Evolutionary conservation across 2,888 invertebrate genomes (phyloP), one percentile per base, ranked within the genome.

Genomic region (Dromius quadrimaculatus): DNA sequence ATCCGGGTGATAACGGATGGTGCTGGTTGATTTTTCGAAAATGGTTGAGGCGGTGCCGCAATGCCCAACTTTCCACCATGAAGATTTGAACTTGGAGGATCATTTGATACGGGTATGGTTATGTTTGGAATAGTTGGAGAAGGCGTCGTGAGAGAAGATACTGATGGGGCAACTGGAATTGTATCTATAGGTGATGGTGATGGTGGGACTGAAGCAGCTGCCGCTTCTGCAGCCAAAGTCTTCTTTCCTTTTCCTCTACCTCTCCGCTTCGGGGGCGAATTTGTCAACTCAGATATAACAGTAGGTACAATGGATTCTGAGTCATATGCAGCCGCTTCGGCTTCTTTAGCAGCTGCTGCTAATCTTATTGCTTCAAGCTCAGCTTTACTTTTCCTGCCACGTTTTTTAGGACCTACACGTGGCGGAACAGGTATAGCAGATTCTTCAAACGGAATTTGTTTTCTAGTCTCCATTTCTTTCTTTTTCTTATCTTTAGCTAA

Each of bases 1-100:
- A 89, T 87, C 74, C 88, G 83, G 5, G 88, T 88, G 47, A 89
- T 89, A 4, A 89, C 88, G 38, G 88, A 88, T 0, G 86, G 83
- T 28, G 85, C 83, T 1, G 84, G 82, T 71, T 81, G 81, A 38
- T 82, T 82, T 70, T 85, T 84, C 15, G 85, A 83, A 73, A 85
- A 86, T 2, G 85, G 82, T 74, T 85, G 85, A 1, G 85, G 85
- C 4, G 85, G 84, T 47, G 84, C 81, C 2, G 85, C 84, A 70
- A 84, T 80, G 36, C 82, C 79, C 71, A 82, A 78, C 72, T 80
- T 78, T 43, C 75, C 72, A 9, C 72, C 72, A 38, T 80, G 81
- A 71, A 80, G 78, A 72, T 77, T 80, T 73, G 76, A 80, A 78
- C 79, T 74, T 17, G 78, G 74, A 75, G 76, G 78, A 15, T 76